Evolutionary conservation across 2,888 invertebrate genomes (phyloP).

Genomic region (Crematogaster levior): DNA sequence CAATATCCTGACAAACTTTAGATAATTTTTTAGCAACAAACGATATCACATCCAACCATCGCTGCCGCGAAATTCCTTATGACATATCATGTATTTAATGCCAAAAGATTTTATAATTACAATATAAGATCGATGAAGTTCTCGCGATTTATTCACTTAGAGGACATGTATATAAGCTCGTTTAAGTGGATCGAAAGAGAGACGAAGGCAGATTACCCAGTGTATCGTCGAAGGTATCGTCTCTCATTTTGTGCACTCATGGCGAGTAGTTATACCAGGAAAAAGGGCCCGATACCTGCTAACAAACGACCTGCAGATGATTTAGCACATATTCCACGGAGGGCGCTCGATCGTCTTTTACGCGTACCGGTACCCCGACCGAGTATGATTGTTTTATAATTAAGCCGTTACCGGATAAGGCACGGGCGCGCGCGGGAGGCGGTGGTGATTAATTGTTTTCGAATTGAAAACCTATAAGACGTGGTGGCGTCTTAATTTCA

Average conservation of each 20-base stretch:
- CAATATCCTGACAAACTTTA: neutral
- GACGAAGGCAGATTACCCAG: slow-evolving; percentile 68
- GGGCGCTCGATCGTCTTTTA: slow-evolving; percentile 75
- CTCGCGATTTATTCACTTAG: slow-evolving; percentile 25
- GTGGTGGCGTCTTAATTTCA: slow-evolving; percentile 80
- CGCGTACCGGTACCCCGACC: slow-evolving; percentile 71
- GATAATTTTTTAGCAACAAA: neutral
- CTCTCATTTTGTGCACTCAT: slow-evolving; percentile 74
- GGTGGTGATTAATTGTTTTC: slow-evolving; percentile 84
- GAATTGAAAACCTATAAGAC: slow-evolving; percentile 83
- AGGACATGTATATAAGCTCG: slow-evolving; percentile 30
- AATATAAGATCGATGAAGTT: neutral
- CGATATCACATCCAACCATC: neutral
- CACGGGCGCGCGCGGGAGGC: slow-evolving; percentile 72
- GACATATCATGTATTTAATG: too few species aligned
- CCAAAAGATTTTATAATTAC: neutral
- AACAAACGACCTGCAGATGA: slow-evolving; percentile 85
- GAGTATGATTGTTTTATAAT: slow-evolving; percentile 85
- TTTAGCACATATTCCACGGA: slow-evolving; percentile 83
- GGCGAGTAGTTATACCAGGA: slow-evolving; percentile 76
- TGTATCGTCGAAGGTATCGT: slow-evolving; percentile 75
- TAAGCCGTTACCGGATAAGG: slow-evolving; percentile 83
- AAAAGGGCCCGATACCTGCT: slow-evolving; percentile 77
- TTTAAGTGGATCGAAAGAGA: slow-evolving; percentile 57
- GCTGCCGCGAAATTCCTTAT: neutral